Percentiles rank a stretch among this genome's conserved stretches.
These are phyloP conservation scores for Lysiphlebus fabarum DNA, from an alignment of 1,140 invertebrate genomes.

Conservation along the genomic window DNA sequence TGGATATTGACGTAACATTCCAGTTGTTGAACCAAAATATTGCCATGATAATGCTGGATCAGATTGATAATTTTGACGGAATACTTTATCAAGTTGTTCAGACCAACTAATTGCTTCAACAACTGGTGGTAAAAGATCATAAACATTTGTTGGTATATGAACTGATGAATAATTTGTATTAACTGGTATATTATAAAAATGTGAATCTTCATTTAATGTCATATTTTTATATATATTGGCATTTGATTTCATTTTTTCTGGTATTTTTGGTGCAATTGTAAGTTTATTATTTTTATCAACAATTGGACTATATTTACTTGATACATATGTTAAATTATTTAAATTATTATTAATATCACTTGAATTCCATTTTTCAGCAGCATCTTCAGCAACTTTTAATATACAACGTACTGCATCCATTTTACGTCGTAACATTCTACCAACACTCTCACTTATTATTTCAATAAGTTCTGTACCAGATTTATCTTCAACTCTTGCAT, in stretches of 20 bases:
- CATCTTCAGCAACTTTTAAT: slow-evolving; percentile 64
- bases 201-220: slow-evolving; percentile 65
- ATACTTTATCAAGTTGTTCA: slow-evolving; percentile 76
- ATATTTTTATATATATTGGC: slow-evolving; percentile 55
- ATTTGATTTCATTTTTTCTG: slow-evolving; percentile 30
- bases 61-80: slow-evolving; percentile 78
- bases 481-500: slow-evolving; percentile 70
- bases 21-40: slow-evolving; percentile 90
- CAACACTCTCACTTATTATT: slow-evolving; percentile 71
- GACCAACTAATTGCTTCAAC: slow-evolving; percentile 83
- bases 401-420: slow-evolving; percentile 81
- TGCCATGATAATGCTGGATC: slow-evolving; percentile 92
- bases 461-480: slow-evolving; percentile 71
- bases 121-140: slow-evolving; percentile 67
- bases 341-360: slow-evolving; percentile 16
- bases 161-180: slow-evolving; percentile 83
- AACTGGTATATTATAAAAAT: slow-evolving; percentile 82
- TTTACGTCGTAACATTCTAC: slow-evolving; percentile 75
- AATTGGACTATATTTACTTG: slow-evolving; percentile 66
- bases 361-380: slow-evolving; percentile 60
- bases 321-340: slow-evolving; percentile 62
- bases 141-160: slow-evolving; percentile 93
- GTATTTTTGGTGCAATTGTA: slow-evolving; percentile 13
- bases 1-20: slow-evolving; percentile 89
- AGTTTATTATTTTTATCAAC: slow-evolving; percentile 31